Base-by-base conservation (phyloP, 23 tunicate species). In the Halocynthia aurantium region DNA sequence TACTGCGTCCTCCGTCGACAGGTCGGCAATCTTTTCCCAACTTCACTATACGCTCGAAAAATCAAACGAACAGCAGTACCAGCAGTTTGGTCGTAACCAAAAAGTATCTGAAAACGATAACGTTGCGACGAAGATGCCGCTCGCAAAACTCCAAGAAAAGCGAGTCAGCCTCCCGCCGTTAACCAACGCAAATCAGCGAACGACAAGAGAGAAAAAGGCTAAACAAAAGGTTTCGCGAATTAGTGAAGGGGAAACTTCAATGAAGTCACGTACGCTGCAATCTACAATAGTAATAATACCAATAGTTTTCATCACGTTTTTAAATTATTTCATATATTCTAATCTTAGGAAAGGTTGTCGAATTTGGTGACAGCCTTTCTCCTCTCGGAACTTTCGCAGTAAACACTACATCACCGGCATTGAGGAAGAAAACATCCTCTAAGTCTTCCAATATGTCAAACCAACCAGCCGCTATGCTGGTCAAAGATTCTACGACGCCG, bases 401-500 rank as follows among this genome's bases (percentile, higher is more conserved):
- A 31, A 31, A 31, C 44, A 1, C 44, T 31, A 31, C 44, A 31
- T 31, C 44, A 31, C 44, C 78, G 13, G 64, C 78, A 20, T 17
- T 8, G 67, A 20, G 62, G 19, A 55, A 74, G 64, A 74, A 74
- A 15, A 40, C 70, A 54, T 74, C 78, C 44, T 0, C 44, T 10
- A 40, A n/a, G 57, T 74, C 78, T 19, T 54, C 18, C 13, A 74
- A 74, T 54, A 74, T 22, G 13, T 74, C 78, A 10, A 62, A 62
- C n/a, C 4, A 53, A 12, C 68, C 74, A 8, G 50, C n/a, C n/a
- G 55, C 60, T 8, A 22, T 51, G 20, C 50, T 22, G 20, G 15
- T 54, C 9, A 74, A 74, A 54, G 78, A 74, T 56, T 74, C 78
- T 55, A 12, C 61, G 15, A 74, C 78, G 10, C 61, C 78, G 8